Conservation (phyloP, 2,113 vertebrate species). For the Tinamus guttatus region DNA sequence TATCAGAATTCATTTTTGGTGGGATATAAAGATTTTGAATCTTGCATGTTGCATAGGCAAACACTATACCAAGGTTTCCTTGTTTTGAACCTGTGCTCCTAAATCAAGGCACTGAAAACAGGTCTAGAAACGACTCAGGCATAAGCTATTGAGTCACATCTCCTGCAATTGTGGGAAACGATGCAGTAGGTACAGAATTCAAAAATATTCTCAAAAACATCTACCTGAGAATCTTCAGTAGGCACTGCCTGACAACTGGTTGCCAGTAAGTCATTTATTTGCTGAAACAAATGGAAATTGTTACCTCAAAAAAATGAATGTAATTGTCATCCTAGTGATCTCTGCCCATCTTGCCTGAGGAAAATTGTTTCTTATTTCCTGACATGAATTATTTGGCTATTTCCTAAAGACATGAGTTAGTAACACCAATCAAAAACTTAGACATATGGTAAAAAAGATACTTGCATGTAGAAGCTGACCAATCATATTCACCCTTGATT, state of each 20-base stretch:
- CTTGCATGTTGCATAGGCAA: background rate
- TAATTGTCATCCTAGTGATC: slow-evolving; percentile 42
- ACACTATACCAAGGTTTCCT: background rate
- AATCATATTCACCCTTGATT: background rate
- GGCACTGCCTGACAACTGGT: background rate
- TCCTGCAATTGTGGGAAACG: background rate
- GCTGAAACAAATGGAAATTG: background rate
- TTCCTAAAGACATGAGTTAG: background rate
- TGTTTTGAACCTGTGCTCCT: background rate
- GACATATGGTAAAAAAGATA: background rate
- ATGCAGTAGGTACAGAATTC: background rate
- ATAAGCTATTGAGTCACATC: background rate
- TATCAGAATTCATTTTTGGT: background rate
- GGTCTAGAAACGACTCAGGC: background rate
- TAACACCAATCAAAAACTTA: background rate
- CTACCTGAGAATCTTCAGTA: background rate
- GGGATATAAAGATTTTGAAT: background rate
- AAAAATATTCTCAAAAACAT: background rate
- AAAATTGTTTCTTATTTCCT: slow-evolving; percentile 55
- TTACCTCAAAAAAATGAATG: background rate
- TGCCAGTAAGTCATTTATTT: background rate
- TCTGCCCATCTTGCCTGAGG: background rate
- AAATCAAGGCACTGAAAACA: background rate
- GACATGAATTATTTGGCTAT: slow-evolving; percentile 28
- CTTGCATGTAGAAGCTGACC: background rate